These are phyloP conservation scores for Crocodylus rhombifer DNA, from an alignment of 2,797 vertebrate genomes.

Conservation along the genomic window DNA sequence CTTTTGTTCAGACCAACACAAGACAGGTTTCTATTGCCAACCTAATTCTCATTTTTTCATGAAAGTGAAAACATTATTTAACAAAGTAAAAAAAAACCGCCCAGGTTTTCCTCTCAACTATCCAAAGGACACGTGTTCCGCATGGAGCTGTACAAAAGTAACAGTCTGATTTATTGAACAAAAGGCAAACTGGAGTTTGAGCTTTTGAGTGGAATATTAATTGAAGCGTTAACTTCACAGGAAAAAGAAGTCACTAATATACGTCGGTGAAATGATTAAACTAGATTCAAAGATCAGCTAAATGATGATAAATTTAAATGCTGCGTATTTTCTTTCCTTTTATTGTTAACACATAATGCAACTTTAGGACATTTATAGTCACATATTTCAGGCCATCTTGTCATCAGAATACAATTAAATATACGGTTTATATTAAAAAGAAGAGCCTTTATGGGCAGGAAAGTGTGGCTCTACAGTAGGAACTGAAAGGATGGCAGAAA, in stretches of 20 bases:
- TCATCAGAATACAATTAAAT: not conserved
- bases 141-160: slow-evolving; percentile 9
- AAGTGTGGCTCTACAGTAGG: not conserved
- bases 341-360: not conserved
- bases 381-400: not conserved
- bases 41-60: not conserved
- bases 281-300: slow-evolving; percentile 10
- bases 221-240: slow-evolving; percentile 47
- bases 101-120: not conserved
- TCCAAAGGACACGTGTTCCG: slow-evolving; percentile 35
- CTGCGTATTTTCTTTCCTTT: not conserved
- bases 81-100: not conserved
- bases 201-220: slow-evolving; percentile 51
- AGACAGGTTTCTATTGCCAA: slow-evolving; percentile 20
- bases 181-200: slow-evolving; percentile 48
- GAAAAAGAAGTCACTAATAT: slow-evolving; percentile 38
- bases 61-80: not conserved
- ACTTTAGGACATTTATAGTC: slow-evolving; percentile 12
- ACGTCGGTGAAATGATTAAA: slow-evolving; percentile 27
- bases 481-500: not conserved
- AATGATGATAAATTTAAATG: slow-evolving; percentile 24
- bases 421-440: not conserved
- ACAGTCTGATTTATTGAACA: slow-evolving; percentile 38
- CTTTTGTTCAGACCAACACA: not conserved
- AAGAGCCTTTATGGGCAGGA: not conserved